phyloP scores from a whole-genome alignment of 1,140 invertebrate genomes.

The Heliconius congener region DNA sequence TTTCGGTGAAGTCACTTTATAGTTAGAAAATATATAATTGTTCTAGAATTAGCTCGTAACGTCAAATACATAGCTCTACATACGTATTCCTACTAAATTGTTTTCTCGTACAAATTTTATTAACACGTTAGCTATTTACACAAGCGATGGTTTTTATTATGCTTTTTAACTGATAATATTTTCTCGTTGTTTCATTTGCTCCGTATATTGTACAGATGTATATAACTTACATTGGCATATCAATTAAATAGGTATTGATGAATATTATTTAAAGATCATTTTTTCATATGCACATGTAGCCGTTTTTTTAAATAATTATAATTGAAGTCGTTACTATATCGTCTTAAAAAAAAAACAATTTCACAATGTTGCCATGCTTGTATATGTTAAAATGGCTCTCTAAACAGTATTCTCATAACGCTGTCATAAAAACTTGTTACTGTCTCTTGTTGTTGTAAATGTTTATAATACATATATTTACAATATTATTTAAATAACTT shows the following conservation, averaged over 20 bases:
- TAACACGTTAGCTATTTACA: constrained; percentile 33
- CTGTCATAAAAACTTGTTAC: constrained; percentile 54
- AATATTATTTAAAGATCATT: not conserved
- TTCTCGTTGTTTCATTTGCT: constrained; percentile 46
- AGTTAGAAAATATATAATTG: constrained; percentile 49
- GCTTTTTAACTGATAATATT: constrained; percentile 24
- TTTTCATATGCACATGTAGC: not conserved
- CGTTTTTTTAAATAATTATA: not conserved
- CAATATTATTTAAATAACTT: constrained; percentile 62
- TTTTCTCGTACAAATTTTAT: constrained; percentile 47
- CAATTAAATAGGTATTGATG: constrained; percentile 37
- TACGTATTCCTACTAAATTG: constrained; percentile 33
- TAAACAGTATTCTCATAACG: not conserved
- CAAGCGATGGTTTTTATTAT: constrained; percentile 29
- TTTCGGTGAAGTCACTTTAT: constrained; percentile 28
- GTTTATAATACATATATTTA: constrained; percentile 70
- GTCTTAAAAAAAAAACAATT: not conserved
- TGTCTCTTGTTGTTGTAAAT: constrained; percentile 73
- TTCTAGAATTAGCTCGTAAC: constrained; percentile 57
- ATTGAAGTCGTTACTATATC: not conserved
- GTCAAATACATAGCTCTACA: constrained; percentile 38
- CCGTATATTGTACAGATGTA: constrained; percentile 63
- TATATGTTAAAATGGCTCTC: not conserved
- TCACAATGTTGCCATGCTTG: not conserved
- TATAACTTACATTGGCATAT: constrained; percentile 72